Base-by-base conservation (phyloP, 2,797 vertebrate genomes). In the Benthosema pterotum region DNA sequence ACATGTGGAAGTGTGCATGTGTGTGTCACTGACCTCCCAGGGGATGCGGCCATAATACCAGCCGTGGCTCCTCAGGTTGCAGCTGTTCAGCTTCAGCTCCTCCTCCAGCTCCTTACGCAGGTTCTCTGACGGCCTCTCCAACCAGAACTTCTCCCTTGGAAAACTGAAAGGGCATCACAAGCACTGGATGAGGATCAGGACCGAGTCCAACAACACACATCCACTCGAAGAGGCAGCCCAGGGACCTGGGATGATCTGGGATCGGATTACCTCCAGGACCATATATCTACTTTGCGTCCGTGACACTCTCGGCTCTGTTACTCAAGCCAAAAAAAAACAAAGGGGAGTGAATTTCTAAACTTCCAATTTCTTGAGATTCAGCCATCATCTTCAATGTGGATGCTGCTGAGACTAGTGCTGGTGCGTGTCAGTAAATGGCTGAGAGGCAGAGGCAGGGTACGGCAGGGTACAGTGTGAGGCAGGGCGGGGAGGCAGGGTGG, bases 41-140 rank as follows among this genome's bases (percentile, higher is more conserved):
- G 95, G 94, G 52, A 97, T 94, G 57, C 83, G 88, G 38, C 97
- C 95, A 0, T 98, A 95, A 81, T 98, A 97, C 97, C 96, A 98
- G 69, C 93, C 95, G 0, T 98, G 94, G 87, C 97, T 97, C 78
- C 92, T 94, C 75, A 96, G 89, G 69, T 95, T 92, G 0, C 89
- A 89, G 80, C 94, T 89, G 74, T 92, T 95, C 65, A 96, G 91
- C 72, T 94, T 96, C 76, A 98, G 91, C 66, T 98, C 97, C 71
- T 95, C 94, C 83, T 98, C 95, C 76, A 98, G 79, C 74, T 97
- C 94, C 72, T 95, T 95, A 83, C 90, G 94, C 78, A 95, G 89
- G 12, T 94, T 93, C 78, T 97, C 96, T 0, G 95, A 91, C 0
- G 94, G 92, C 0, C 92, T 91, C 65, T 96, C 95, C 0, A 96